Evolutionary conservation across 2,113 vertebrate species (phyloP).

Genomic region (Cinclus cinclus): DNA sequence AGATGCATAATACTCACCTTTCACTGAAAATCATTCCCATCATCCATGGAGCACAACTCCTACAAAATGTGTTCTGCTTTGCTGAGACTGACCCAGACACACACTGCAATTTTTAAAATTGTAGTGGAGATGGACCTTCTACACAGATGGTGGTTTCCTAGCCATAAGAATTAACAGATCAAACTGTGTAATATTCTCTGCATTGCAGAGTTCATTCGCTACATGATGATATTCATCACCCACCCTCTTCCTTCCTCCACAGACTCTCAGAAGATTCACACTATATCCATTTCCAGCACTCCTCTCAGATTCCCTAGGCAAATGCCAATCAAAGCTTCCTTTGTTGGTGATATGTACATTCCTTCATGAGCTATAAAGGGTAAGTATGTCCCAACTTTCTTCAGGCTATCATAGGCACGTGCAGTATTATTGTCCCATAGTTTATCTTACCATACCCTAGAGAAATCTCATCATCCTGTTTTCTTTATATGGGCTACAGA

Average conservation of each 20-base stretch:
- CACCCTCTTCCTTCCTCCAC: slow-evolving; percentile 59
- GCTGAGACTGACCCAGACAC: neutral
- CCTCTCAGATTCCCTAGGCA: slow-evolving; percentile 46
- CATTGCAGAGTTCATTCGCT: neutral
- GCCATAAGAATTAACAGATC: neutral
- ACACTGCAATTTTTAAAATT: neutral
- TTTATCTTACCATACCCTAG: slow-evolving; percentile 67
- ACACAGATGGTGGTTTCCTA: neutral
- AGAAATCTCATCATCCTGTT: slow-evolving; percentile 74
- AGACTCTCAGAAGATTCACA: slow-evolving; percentile 63
- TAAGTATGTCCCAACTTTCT: slow-evolving; percentile 59
- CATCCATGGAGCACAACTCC: neutral
- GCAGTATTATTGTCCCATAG: slow-evolving; percentile 70
- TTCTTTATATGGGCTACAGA: slow-evolving; percentile 74
- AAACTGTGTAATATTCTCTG: neutral
- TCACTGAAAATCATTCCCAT: neutral
- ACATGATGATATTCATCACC: slow-evolving; percentile 20
- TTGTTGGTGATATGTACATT: slow-evolving; percentile 43
- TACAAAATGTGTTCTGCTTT: neutral
- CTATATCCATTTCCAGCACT: slow-evolving; percentile 45
- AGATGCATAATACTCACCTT: neutral
- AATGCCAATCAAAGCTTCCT: slow-evolving; percentile 60
- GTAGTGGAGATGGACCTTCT: neutral
- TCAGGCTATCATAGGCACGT: slow-evolving; percentile 62
- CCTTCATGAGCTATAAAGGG: slow-evolving; percentile 54